Base-by-base conservation (phyloP, 1,140 invertebrate species). In the Lucilia cuprina region DNA sequence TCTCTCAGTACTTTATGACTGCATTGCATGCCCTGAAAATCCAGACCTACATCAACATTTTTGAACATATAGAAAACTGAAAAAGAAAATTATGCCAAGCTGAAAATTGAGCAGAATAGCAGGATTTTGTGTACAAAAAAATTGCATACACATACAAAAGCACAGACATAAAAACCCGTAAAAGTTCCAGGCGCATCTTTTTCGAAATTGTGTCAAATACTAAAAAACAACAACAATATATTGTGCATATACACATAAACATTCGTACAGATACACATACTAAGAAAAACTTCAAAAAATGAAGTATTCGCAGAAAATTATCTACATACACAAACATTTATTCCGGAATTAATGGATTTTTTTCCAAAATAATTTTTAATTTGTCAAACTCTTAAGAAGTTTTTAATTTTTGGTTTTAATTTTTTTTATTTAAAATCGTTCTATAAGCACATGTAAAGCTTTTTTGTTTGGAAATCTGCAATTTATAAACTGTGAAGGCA, bases 31-130 rank as follows among this genome's bases (percentile, higher is more conserved):
- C 86, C 88, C 89, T 86, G 85, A 88, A 90, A 89, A 88, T 90
- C 89, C 88, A 90, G 89, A 89, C 88, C 89, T 90, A 90, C 89
- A 89, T 90, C 87, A 90, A 90, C 87, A 83, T 80, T 50, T 25
- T 80, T 80, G 34, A 78, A 47, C 13, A n/a, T 35, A 47, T 13
- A 35, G 35, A 78, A 17, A 78, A 47, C 78, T 3, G 25, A 82
- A 83, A 49, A 55, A 25, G 14, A 88, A 86, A 86, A 84, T 85
- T 85, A 74, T 85, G 83, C 85, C 86, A 85, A 85, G 77, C 77
- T 50, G 78, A 84, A 49, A 70, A 82, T 82, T 84, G 77, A 74
- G 50, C 78, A 80, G 80, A 84, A 84, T 65, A 47, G 78, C 35
- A 82, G 55, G 60, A 84, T 82, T 35, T 30, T 30, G 70, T 55